Conservation (phyloP, 2,888 invertebrate species). For the Meteorus cinctellus region DNA sequence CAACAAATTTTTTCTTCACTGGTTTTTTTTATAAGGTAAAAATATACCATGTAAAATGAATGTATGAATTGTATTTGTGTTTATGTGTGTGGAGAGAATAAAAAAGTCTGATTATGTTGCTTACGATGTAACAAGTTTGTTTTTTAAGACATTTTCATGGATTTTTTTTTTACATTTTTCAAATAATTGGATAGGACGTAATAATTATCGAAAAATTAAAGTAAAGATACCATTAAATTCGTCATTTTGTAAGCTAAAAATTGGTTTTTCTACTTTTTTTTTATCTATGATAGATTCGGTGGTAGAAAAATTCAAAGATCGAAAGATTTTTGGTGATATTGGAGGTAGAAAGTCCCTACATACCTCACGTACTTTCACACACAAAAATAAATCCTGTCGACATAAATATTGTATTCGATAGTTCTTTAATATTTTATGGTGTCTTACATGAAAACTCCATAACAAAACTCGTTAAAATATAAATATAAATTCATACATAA, state of each 20-base stretch:
- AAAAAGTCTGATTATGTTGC: neutral
- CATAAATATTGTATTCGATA: neutral
- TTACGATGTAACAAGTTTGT: neutral
- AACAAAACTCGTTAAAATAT: neutral
- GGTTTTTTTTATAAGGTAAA: conserved; percentile 6
- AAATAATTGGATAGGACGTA: no score
- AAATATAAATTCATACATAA: neutral
- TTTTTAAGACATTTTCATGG: neutral
- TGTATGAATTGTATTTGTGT: neutral
- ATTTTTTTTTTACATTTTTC: neutral
- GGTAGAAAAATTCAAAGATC: no score
- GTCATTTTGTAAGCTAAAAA: no score
- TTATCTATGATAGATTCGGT: no score
- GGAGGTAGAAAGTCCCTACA: neutral
- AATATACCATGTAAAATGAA: neutral
- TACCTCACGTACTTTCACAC: neutral
- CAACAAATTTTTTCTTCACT: conserved; percentile 20
- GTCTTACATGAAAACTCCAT: neutral
- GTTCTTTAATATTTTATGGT: neutral
- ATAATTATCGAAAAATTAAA: no score
- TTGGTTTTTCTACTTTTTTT: no score
- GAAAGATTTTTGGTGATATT: no score
- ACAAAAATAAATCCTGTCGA: neutral
- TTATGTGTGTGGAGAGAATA: neutral
- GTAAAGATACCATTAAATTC: no score